Base-by-base conservation (phyloP, 2,888 invertebrate species). In the Eupithecia exiguata region DNA sequence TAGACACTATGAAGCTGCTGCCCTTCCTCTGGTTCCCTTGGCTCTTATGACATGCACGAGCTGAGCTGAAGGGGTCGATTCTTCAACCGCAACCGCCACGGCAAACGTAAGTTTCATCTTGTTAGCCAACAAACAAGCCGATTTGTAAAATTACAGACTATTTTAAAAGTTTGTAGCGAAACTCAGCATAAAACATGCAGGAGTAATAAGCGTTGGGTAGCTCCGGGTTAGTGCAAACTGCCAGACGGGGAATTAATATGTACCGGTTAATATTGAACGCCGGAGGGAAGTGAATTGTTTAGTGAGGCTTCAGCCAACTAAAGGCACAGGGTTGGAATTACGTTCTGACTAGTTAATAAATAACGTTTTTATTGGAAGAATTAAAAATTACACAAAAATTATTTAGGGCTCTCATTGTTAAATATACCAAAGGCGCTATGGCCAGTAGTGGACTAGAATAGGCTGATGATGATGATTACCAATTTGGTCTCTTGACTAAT, bases 171-270 rank as follows among this genome's bases (percentile, higher is more conserved):
- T 21, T 1, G 25, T 25, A 58, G 1, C 9, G 58, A 5, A 58
- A 25, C 58, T 58, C 21, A 14, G 58, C 25, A 25, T 58, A 58
- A 58, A 58, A 25, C 25, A 58, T 25, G 58, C 25, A 62, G 18
- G 25, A 63, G 73, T 71, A 75, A 79, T 78, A 78, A 78, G 75
- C 76, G 73, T 71, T 63, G 71, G 71, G 71, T 73, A 71, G 62
- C 69, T 72, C 38, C 5, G 38, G 67, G 69, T 68, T 71, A 71
- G 62, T 46, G 61, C 69, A 70, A 76, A 75, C 74, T 72, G 66
- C 70, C n/a, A 69, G 69, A 35, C 67, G 1, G 70, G 67, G 70
- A 70, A 43, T 70, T 72, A 66, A 66, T 66, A 53, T 62, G 70
- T 25, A n/a, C 21, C 21, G 43, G 69, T 73, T 68, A 69, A 46